Evolutionary conservation across 2,888 invertebrate species (phyloP).

Genomic region (Helicoverpa assulta): DNA sequence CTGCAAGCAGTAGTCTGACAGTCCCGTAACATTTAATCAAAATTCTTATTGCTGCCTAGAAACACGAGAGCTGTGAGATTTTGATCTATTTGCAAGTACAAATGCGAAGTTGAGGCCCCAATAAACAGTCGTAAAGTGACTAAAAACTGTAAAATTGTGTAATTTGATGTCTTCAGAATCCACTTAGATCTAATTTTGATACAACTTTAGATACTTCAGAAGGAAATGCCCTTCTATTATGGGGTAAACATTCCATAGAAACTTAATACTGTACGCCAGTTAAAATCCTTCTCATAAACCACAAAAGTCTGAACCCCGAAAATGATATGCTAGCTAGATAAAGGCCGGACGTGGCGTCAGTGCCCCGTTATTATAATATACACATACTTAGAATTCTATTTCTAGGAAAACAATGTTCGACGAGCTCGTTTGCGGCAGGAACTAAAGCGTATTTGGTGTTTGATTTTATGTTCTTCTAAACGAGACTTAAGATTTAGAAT

Average conservation of each 20-base stretch:
- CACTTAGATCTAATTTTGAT: not conserved
- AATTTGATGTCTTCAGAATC: not conserved
- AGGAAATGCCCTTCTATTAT: too few relatives aligned
- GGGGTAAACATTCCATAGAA: not conserved
- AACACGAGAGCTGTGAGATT: too few relatives aligned
- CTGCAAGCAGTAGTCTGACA: not conserved
- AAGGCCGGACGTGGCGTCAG: conserved; percentile 28
- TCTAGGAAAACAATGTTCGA: conserved; percentile 31
- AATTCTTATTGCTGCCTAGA: not conserved
- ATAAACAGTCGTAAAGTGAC: too few relatives aligned
- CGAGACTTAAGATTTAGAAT: not conserved
- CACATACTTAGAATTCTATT: conserved; percentile 21
- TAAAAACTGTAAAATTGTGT: too few relatives aligned
- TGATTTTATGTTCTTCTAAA: not conserved
- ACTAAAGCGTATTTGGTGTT: not conserved
- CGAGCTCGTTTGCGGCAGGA: conserved; percentile 8
- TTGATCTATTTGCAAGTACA: too few relatives aligned
- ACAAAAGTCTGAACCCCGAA: not conserved
- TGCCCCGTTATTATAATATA: conserved; percentile 25
- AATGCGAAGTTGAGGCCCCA: too few relatives aligned
- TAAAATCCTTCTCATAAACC: not conserved
- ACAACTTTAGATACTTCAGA: too few relatives aligned
- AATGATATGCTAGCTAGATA: conserved; percentile 7
- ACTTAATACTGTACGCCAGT: not conserved
- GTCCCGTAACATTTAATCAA: conserved; percentile 2